phyloP scores from a whole-genome alignment of 1,140 invertebrate species.

The Pomacea maculata region DNA sequence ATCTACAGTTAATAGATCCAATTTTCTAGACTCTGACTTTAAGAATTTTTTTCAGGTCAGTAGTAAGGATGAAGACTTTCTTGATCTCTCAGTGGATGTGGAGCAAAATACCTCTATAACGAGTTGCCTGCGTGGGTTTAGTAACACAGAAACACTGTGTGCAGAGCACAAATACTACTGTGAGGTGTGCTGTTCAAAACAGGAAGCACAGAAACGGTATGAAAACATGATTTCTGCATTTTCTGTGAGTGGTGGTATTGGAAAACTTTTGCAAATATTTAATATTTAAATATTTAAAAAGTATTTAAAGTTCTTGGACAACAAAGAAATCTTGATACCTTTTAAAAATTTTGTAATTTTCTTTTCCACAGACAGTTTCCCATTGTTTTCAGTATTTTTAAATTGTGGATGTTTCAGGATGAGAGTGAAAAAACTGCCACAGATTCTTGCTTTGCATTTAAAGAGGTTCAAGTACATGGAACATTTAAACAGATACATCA shows the following conservation, averaged over 20 bases:
- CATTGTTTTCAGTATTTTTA: constrained; percentile 6
- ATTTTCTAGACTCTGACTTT: background rate
- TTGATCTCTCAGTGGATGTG: constrained; percentile 98
- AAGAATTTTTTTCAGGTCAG: constrained; percentile 72
- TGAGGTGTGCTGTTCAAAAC: constrained; percentile 98
- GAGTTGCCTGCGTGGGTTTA: constrained; percentile 96
- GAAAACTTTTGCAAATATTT: no score
- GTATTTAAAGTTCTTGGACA: no score
- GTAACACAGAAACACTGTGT: constrained; percentile 98
- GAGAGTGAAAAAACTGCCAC: constrained; percentile 97
- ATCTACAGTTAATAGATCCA: background rate
- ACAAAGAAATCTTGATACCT: no score
- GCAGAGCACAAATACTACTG: constrained; percentile 99
- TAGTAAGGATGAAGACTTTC: constrained; percentile 99
- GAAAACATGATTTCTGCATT: background rate
- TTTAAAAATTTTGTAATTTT: no score
- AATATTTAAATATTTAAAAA: no score
- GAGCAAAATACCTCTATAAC: constrained; percentile 99
- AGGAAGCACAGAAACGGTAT: constrained; percentile 88
- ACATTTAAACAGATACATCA: constrained; percentile 97
- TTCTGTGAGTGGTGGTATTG: no score
- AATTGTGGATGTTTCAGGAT: constrained; percentile 72
- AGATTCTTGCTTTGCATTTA: constrained; percentile 96
- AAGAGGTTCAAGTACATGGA: constrained; percentile 99
- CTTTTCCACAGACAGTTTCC: no score